Percentiles rank a stretch among this genome's conserved stretches.
These are phyloP conservation scores for Pygathrix nemaeus DNA, from an alignment of 2,113 vertebrate genomes.

Conservation along the genomic window DNA sequence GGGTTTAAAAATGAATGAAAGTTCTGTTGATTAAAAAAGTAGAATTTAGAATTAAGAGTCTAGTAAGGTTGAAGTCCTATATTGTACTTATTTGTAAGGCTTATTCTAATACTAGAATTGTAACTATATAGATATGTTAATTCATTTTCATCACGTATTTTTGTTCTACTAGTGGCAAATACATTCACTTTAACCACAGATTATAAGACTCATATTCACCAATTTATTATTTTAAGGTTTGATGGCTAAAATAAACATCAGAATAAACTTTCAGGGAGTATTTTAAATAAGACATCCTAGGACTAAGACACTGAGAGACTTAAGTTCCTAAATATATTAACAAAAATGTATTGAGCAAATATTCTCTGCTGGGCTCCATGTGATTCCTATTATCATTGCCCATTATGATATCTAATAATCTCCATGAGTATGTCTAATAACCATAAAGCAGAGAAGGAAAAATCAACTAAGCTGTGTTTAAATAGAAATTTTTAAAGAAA, in stretches of 20 bases:
- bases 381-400: background rate
- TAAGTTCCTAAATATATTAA: background rate
- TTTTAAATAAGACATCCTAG: background rate
- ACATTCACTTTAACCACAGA: background rate
- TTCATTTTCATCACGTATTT: background rate
- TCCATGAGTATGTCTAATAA: background rate
- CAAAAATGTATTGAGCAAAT: background rate
- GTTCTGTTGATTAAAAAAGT: background rate
- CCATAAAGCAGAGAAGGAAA: background rate
- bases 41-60: background rate
- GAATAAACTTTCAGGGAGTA: background rate
- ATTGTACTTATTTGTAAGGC: background rate
- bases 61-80: background rate
- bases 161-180: background rate
- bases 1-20: background rate
- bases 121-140: background rate
- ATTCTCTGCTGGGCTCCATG: background rate
- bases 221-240: conserved; percentile 29
- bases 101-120: background rate
- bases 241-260: background rate
- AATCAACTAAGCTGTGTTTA: background rate
- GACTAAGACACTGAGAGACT: background rate
- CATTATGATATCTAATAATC: background rate
- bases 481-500: conserved; percentile 34
- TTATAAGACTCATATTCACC: background rate